Percentiles rank a stretch among this genome's conserved stretches.
phyloP scores from a whole-genome alignment of 2,113 vertebrate genomes.

The Microtus pennsylvanicus region DNA sequence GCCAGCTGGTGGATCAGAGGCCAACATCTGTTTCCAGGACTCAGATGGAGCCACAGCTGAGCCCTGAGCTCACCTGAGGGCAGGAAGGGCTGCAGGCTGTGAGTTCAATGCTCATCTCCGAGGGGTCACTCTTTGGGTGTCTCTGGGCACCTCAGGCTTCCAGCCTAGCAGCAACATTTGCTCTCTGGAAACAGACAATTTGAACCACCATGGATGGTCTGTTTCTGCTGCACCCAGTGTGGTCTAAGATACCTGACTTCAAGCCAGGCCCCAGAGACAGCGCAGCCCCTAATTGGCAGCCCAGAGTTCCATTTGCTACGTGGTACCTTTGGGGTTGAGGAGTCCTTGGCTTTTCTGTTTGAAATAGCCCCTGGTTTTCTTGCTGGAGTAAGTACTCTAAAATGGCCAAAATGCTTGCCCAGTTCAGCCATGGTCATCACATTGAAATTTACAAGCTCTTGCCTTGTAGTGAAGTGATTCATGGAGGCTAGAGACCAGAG shows the following conservation, averaged over 20 bases:
- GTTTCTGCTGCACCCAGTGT: background rate
- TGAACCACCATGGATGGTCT: accelerated
- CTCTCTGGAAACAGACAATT: no score
- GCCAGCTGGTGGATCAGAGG: background rate
- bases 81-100: accelerated
- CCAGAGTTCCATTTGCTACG: background rate
- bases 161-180: accelerated
- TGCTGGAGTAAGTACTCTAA: background rate
- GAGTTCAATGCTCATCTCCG: accelerated
- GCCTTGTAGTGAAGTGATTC: background rate
- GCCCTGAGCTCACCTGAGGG: background rate
- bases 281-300: accelerated
- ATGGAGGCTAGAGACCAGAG: background rate
- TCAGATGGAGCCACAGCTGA: background rate
- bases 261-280: no score
- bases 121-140: accelerated
- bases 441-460: background rate
- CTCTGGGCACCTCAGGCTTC: background rate
- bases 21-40: accelerated
- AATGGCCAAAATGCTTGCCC: background rate
- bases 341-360: background rate
- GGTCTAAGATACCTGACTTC: no score
- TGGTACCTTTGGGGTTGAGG: background rate
- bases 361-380: background rate
- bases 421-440: background rate